Evolutionary conservation across 2,888 invertebrate genomes (phyloP).

Genomic region (Selenia dentaria): DNA sequence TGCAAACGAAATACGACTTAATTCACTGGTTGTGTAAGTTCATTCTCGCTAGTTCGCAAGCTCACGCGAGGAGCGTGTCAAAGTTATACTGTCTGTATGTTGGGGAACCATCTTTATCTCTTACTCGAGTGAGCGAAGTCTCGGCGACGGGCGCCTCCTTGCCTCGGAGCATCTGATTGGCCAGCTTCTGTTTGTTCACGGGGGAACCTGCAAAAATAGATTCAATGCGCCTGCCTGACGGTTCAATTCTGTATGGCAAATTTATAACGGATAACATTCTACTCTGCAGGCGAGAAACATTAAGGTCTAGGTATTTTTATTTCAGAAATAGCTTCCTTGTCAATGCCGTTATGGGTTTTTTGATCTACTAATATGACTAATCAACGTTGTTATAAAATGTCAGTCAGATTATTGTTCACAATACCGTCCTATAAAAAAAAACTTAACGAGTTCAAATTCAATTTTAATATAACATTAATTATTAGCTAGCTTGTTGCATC

Average conservation of each 20-base stretch:
- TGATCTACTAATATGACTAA: too few species aligned
- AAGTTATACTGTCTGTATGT: conserved; percentile 66
- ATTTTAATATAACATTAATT: too few species aligned
- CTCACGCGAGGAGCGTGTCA: conserved; percentile 62
- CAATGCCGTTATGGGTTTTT: too few species aligned
- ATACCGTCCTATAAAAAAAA: too few species aligned
- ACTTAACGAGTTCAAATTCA: too few species aligned
- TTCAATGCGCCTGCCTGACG: conserved; percentile 59
- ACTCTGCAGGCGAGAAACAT: too few species aligned
- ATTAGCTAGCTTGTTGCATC: too few species aligned
- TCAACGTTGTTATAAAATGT: too few species aligned
- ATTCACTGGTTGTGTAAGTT: conserved; percentile 8
- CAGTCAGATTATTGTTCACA: too few species aligned
- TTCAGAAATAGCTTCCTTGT: too few species aligned
- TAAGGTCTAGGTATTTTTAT: too few species aligned
- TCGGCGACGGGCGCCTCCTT: conserved; percentile 89
- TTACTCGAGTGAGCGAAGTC: conserved; percentile 93
- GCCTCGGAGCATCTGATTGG: conserved; percentile 89
- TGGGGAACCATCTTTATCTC: conserved; percentile 62
- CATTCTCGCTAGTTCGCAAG: conserved; percentile 29
- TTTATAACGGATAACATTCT: neutral
- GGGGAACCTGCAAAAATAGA: conserved; percentile 88
- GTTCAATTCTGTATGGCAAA: conserved; percentile 31
- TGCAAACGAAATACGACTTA: conserved; percentile 4
- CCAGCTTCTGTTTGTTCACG: conserved; percentile 92